Conservation (phyloP, 2,797 vertebrate genomes). For the Syndactyla subalaris region DNA sequence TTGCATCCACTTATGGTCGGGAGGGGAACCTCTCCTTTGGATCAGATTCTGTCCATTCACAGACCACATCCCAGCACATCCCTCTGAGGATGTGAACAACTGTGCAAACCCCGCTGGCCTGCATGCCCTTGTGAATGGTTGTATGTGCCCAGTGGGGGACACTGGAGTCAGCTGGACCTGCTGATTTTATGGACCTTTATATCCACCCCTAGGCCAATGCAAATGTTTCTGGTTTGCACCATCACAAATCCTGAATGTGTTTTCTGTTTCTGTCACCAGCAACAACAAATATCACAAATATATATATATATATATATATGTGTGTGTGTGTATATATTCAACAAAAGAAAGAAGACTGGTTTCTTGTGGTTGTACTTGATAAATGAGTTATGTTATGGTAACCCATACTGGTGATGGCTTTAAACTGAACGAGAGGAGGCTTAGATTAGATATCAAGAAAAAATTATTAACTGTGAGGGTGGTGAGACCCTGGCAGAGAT, state of each 20-base stretch:
- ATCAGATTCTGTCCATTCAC: not conserved
- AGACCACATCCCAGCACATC: not conserved
- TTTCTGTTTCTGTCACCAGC: not conserved
- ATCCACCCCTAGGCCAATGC: not conserved
- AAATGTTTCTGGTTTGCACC: not conserved
- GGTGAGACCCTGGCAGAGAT: not conserved
- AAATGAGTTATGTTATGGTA: not conserved
- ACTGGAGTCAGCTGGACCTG: not conserved
- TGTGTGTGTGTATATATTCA: not conserved
- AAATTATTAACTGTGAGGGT: not conserved
- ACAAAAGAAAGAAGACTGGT: not conserved
- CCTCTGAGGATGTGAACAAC: not conserved
- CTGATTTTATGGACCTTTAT: not conserved
- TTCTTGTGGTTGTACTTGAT: not conserved
- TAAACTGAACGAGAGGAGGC: not conserved
- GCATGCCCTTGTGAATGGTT: not conserved
- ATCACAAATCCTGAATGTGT: accelerated
- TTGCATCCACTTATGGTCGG: accelerated
- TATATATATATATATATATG: not conserved
- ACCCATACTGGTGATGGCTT: not conserved
- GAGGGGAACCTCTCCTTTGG: not conserved
- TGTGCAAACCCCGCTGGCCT: accelerated
- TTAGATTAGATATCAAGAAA: not conserved
- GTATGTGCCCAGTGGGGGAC: not conserved
- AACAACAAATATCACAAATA: not conserved